These are phyloP conservation scores for Sicus ferrugineus DNA, from an alignment of 2,888 invertebrate species.

Conservation along the genomic window DNA sequence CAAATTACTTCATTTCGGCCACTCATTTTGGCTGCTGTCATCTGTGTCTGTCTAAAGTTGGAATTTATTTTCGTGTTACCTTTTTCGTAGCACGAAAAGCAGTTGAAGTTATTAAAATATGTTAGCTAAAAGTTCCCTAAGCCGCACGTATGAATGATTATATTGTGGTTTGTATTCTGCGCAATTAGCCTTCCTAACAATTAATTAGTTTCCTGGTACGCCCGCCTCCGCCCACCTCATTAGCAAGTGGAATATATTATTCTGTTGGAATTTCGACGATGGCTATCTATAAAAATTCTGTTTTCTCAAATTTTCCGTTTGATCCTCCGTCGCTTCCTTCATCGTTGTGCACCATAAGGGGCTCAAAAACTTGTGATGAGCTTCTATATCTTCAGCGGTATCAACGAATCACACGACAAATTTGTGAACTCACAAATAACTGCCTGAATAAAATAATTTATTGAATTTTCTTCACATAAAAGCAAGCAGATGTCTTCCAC, in stretches of 20 bases:
- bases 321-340: too few species aligned
- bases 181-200: constrained; percentile 1
- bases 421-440: constrained; percentile 45
- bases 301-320: too few species aligned
- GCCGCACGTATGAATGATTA: not conserved
- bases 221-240: too few species aligned
- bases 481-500: too few species aligned
- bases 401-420: constrained; percentile 38
- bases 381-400: constrained; percentile 24
- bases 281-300: too few species aligned
- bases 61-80: constrained; percentile 14
- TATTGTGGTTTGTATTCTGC: not conserved
- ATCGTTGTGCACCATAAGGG: too few species aligned
- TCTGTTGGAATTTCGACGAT: too few species aligned
- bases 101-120: constrained; percentile 2
- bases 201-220: constrained; percentile 8
- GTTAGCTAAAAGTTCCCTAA: not conserved
- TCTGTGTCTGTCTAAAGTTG: constrained; percentile 22
- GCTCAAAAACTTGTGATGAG: too few species aligned
- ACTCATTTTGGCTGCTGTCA: constrained; percentile 7
- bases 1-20: constrained; percentile 6
- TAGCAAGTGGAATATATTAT: too few species aligned
- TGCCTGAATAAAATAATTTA: constrained; percentile 59
- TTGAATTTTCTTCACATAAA: too few species aligned
- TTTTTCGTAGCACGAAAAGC: not conserved